Evolutionary conservation across 2,113 vertebrate genomes (phyloP), one percentile per base, ranked within the genome.

Genomic region (Capricornis sumatraensis): DNA sequence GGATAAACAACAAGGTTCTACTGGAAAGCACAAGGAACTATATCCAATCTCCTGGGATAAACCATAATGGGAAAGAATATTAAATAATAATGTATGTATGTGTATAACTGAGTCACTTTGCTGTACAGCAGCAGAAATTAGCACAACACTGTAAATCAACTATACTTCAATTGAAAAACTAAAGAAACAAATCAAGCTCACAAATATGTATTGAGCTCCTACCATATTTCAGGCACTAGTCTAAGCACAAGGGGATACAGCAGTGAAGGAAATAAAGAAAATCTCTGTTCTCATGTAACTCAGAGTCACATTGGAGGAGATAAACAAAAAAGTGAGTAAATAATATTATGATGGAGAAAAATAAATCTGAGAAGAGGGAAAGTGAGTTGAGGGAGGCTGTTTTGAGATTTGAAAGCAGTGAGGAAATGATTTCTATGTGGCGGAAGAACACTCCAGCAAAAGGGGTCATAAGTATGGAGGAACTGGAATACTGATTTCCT

Each of bases 301-400:
- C 85, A 71, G 52, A 74, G 90, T 93, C 43, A 95, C 47, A 23
- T 52, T 17, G 19, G 43, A 95, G 84, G 33, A 89, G 43, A 83
- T 88, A 50, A 92, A 23, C 36, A 53, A 76, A 60, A 85, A 81
- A 83, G 43, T 94, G 58, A 96, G n/a, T 43, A 91, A 97, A 71
- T 60, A 8, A 86, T 60, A 55, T 2, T 60, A 23, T 83, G 7
- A 55, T 27, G 16, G 36, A 17, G 40, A 86, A 92, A 89, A 94
- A 88, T 30, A 89, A 92, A 89, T 50, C 43, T 25, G 25, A 79
- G 60, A 67, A 81, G 60, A n/a, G 13, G 33, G 30, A 40, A 58
- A 6, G 79, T 8, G 27, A 91, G 28, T 50, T 3, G 27, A 67
- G 86, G 19, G 28, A 50, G 27, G 28, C 17, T 89, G 53, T 33